A percentile compares a stretch with the other conserved stretches of the same genome.
phyloP scores from a whole-genome alignment of 2,797 vertebrate genomes.

The Rachycentron canadum region DNA sequence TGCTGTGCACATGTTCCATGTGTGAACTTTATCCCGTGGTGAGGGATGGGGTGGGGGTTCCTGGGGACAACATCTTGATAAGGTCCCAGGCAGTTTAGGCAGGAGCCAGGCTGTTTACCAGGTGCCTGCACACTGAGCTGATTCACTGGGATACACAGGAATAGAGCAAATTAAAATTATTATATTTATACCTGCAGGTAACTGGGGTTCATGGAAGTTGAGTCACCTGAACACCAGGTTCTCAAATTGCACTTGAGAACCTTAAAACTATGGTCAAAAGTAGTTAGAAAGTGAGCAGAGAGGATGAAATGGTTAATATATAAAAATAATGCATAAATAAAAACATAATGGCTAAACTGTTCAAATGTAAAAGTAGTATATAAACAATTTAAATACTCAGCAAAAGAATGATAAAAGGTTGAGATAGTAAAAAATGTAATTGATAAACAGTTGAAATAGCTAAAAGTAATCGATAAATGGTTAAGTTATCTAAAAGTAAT shows the following conservation, averaged over 20 bases:
- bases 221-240: background rate
- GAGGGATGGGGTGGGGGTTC: background rate
- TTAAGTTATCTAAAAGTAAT: background rate
- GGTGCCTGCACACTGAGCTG: conserved; percentile 9
- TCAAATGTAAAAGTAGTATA: no score
- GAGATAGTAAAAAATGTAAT: no score
- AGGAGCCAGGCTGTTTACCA: conserved; percentile 42
- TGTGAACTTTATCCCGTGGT: conserved; percentile 23
- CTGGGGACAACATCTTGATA: conserved; percentile 41
- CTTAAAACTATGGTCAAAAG: background rate
- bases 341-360: no score
- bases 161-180: conserved; percentile 10
- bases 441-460: background rate
- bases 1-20: background rate
- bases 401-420: no score
- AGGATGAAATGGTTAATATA: background rate
- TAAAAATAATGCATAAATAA: background rate
- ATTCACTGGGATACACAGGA: conserved; percentile 20
- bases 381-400: no score
- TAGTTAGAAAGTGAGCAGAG: background rate
- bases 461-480: background rate
- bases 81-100: conserved; percentile 20
- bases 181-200: background rate
- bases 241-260: no score
- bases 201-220: background rate